These are phyloP conservation scores for Macrophya alboannulata DNA, from an alignment of 2,888 invertebrate genomes.

Conservation along the genomic window DNA sequence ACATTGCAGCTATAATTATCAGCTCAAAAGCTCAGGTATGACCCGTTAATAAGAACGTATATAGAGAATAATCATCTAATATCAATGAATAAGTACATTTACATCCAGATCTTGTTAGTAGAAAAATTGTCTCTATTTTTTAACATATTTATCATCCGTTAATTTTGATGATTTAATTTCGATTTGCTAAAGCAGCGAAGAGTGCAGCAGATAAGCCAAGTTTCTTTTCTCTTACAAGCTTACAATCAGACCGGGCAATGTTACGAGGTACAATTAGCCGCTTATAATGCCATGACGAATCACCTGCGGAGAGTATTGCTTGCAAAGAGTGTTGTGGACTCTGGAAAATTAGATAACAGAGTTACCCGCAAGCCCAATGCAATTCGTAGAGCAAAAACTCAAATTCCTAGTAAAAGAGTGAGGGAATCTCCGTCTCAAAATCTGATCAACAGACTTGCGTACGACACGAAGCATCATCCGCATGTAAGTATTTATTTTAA, in stretches of 20 bases:
- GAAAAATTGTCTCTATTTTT: neutral
- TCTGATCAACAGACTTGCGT: conserved; percentile 73
- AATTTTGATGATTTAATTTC: no score
- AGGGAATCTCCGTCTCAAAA: conserved; percentile 65
- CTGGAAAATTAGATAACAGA: conserved; percentile 71
- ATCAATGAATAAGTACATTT: conserved; percentile 25
- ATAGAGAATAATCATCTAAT: conserved; percentile 10
- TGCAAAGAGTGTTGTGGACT: conserved; percentile 74
- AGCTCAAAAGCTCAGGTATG: conserved; percentile 69
- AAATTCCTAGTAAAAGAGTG: neutral
- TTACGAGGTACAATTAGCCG: conserved; percentile 73
- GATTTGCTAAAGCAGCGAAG: neutral
- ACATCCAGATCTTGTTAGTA: neutral
- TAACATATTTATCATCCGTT: neutral
- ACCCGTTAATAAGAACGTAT: neutral
- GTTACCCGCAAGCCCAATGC: conserved; percentile 56
- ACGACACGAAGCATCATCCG: conserved; percentile 74
- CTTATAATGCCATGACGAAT: conserved; percentile 75
- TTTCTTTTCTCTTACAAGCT: conserved; percentile 61
- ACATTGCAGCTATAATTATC: conserved; percentile 57
- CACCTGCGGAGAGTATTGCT: conserved; percentile 74
- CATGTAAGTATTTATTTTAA: conserved; percentile 67
- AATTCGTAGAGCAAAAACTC: conserved; percentile 45
- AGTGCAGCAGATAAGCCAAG: neutral
- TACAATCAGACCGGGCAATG: conserved; percentile 76